phyloP scores from a whole-genome alignment of 1,140 invertebrate species.

The Drosophila ogumai region DNA sequence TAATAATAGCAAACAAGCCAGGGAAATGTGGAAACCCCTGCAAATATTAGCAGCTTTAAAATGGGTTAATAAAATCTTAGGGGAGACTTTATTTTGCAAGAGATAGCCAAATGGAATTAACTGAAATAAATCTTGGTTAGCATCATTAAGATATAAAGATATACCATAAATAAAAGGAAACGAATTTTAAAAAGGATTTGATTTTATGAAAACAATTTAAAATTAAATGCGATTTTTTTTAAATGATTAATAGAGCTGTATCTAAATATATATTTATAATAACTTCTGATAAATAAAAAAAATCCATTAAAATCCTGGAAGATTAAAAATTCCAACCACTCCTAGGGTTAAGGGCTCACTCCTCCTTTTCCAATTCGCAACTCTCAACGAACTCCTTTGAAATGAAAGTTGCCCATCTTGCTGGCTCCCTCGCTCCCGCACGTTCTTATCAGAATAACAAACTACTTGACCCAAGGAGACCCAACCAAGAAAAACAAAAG shows the following conservation, averaged over 20 bases:
- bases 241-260: no score
- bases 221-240: no score
- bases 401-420: slow-evolving; percentile 40
- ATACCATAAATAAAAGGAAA: background rate
- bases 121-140: background rate
- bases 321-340: background rate
- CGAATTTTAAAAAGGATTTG: no score
- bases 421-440: slow-evolving; percentile 26
- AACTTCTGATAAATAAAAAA: no score
- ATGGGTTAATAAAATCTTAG: background rate
- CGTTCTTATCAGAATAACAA: slow-evolving; percentile 43
- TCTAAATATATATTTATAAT: no score
- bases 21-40: slow-evolving; percentile 28
- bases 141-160: background rate
- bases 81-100: background rate
- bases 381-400: slow-evolving; percentile 42
- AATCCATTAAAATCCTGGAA: background rate
- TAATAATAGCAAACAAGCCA: background rate
- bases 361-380: slow-evolving; percentile 8
- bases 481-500: slow-evolving; percentile 25
- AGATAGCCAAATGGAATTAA: background rate
- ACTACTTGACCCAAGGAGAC: slow-evolving; percentile 41
- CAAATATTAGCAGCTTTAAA: slow-evolving; percentile 34
- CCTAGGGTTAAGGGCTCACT: slow-evolving; percentile 18
- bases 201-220: no score